A percentile compares a stretch with the other conserved stretches of the same genome.
phyloP scores from a whole-genome alignment of 37 sponge, comb jelly and placozoan species.

The Spongilla lacustris region DNA sequence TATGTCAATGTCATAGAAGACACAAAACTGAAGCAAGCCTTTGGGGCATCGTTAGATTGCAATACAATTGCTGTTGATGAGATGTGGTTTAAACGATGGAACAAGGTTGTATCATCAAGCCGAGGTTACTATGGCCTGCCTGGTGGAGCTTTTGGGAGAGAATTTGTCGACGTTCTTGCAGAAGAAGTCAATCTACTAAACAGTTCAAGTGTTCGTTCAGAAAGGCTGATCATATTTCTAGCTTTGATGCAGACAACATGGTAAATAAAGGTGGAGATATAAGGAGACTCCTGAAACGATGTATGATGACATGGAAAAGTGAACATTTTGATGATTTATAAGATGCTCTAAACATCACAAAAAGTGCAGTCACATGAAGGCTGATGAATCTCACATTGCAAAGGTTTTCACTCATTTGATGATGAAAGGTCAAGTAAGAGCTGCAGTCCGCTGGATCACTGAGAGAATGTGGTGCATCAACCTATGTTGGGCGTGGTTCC shows the following conservation, averaged over 20 bases:
- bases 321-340: constrained; percentile 3
- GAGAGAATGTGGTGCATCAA: constrained; percentile 10
- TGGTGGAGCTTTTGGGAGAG: not conserved
- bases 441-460: constrained; percentile 19
- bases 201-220: not conserved
- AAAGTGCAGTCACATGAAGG: not conserved
- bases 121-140: not conserved
- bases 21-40: not conserved
- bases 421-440: constrained; percentile 11
- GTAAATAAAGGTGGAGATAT: constrained; percentile 17
- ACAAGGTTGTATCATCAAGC: not conserved
- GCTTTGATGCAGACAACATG: not conserved
- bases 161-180: not conserved
- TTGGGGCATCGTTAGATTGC: not conserved
- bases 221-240: not conserved
- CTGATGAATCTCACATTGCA: not conserved
- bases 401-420: constrained; percentile 18
- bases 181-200: constrained; percentile 3
- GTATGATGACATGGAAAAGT: constrained; percentile 1
- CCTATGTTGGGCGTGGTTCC: not conserved
- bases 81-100: constrained; percentile 13
- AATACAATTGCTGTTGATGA: not conserved
- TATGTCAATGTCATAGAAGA: too few relatives aligned
- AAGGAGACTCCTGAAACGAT: not conserved
- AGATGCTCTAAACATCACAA: not conserved